Evolutionary conservation across 1,140 invertebrate genomes (phyloP).

Genomic region (silkworm (Bombyx mori)): DNA sequence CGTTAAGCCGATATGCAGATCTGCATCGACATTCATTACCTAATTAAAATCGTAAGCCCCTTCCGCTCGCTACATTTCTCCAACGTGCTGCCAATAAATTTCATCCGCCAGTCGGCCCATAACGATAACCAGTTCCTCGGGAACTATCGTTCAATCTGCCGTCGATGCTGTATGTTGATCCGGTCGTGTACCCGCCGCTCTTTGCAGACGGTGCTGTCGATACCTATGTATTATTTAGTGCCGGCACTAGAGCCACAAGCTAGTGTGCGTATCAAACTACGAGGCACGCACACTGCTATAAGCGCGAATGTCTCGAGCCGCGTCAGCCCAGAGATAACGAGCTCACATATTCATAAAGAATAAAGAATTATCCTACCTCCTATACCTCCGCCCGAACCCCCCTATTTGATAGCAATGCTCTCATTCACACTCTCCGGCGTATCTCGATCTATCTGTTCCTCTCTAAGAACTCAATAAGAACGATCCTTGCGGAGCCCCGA

Average conservation of each 20-base stretch:
- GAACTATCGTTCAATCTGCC: constrained; percentile 70
- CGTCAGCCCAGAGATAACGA: constrained; percentile 64
- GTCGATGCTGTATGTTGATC: constrained; percentile 69
- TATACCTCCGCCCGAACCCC: constrained; percentile 35
- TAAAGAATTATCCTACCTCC: constrained; percentile 66
- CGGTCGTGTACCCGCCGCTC: constrained; percentile 66
- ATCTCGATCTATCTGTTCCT: constrained; percentile 64
- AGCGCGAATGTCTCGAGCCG: constrained; percentile 52
- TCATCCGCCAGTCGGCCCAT: constrained; percentile 68
- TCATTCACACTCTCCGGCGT: constrained; percentile 62
- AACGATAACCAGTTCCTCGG: constrained; percentile 71
- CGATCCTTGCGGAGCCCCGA: constrained; percentile 32
- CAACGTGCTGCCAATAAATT: constrained; percentile 69
- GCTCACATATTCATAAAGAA: constrained; percentile 71
- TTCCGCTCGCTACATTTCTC: constrained; percentile 70
- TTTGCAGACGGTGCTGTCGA: constrained; percentile 61
- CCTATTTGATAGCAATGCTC: constrained; percentile 53
- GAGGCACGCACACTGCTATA: constrained; percentile 29
- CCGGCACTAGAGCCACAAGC: constrained; percentile 38
- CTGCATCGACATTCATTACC: constrained; percentile 70
- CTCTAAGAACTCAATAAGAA: constrained; percentile 52
- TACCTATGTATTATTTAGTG: constrained; percentile 70
- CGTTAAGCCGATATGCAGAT: constrained; percentile 68
- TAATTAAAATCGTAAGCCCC: constrained; percentile 70
- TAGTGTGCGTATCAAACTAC: constrained; percentile 18